phyloP scores from a whole-genome alignment of 1,140 invertebrate species.

The Drosophila littoralis region DNA sequence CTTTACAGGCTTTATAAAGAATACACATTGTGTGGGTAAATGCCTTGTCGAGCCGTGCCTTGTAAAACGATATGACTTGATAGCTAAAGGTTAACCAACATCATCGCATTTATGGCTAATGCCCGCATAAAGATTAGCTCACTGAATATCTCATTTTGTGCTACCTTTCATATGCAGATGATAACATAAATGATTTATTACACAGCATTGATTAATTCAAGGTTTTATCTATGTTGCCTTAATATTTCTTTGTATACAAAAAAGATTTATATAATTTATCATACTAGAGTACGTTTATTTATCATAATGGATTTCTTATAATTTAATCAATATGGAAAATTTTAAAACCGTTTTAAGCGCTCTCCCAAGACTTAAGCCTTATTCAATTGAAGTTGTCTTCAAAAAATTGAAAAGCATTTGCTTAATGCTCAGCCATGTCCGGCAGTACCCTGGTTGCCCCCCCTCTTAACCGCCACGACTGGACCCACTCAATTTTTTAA shows the following conservation, averaged over 20 bases:
- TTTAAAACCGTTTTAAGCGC: slow-evolving; percentile 9
- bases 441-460: not conserved
- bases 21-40: slow-evolving; percentile 17
- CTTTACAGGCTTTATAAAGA: slow-evolving; percentile 1
- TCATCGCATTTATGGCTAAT: slow-evolving; percentile 13
- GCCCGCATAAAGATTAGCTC: slow-evolving; percentile 27
- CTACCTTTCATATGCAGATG: slow-evolving; percentile 32
- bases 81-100: slow-evolving; percentile 11
- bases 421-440: slow-evolving; percentile 35
- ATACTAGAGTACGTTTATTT: not conserved
- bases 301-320: not conserved
- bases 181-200: slow-evolving; percentile 15
- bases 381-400: slow-evolving; percentile 1
- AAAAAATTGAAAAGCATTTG: slow-evolving; percentile 26
- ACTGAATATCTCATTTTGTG: slow-evolving; percentile 22
- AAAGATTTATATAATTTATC: not conserved
- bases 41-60: slow-evolving; percentile 9
- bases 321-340: slow-evolving; percentile 1
- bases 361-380: slow-evolving; percentile 1
- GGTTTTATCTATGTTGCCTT: not conserved
- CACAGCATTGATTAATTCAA: not conserved
- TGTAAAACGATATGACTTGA: slow-evolving; percentile 21
- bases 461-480: not conserved
- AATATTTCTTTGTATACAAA: not conserved
- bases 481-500: slow-evolving; percentile 38